These are phyloP conservation scores for Dendropsophus ebraccatus DNA, from an alignment of 2,113 vertebrate species.

Conservation along the genomic window DNA sequence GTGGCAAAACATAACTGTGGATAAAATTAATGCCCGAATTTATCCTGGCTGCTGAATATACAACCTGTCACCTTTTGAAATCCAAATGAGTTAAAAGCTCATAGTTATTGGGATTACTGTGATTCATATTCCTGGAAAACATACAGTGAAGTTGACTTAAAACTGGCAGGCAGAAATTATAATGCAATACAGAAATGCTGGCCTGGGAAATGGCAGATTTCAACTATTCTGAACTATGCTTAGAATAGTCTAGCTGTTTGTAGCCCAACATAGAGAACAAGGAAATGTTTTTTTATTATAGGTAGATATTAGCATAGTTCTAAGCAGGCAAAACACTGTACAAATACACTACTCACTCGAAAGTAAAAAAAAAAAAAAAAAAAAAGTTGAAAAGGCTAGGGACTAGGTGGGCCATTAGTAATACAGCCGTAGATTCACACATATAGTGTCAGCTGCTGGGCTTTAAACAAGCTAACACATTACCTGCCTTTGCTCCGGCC, in stretches of 20 bases:
- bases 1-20: neutral
- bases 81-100: neutral
- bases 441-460: too few species aligned
- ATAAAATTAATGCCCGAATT: neutral
- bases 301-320: neutral
- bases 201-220: neutral
- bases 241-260: neutral
- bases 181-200: neutral
- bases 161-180: neutral
- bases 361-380: too few species aligned
- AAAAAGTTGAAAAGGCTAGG: too few species aligned
- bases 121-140: neutral
- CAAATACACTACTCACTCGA: too few species aligned
- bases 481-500: too few species aligned
- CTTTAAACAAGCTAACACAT: too few species aligned
- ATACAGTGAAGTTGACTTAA: neutral
- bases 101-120: neutral
- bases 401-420: too few species aligned
- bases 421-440: too few species aligned
- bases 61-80: constrained; percentile 1
- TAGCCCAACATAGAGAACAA: neutral
- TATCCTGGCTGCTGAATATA: constrained; percentile 1
- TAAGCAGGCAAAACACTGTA: neutral
- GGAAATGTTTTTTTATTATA: neutral
- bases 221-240: neutral